Evolutionary conservation across 2,113 vertebrate genomes (phyloP).

Genomic region (Pogonocichla stellata): DNA sequence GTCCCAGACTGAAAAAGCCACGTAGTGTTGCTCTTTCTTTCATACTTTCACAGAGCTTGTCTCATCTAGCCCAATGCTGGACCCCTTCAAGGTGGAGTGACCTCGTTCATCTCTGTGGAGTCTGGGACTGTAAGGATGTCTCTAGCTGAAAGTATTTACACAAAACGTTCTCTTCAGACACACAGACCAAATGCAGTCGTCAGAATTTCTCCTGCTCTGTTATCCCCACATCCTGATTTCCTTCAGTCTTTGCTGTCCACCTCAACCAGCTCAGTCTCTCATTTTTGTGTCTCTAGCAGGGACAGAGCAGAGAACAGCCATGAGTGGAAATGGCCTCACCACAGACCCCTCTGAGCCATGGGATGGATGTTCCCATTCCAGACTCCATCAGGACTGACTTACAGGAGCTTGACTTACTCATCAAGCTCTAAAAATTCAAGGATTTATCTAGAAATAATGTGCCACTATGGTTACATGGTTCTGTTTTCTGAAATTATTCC

Average conservation of each 20-base stretch:
- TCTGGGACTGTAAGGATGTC: background rate
- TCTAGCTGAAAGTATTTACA: background rate
- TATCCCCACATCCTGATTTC: background rate
- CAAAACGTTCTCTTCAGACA: background rate
- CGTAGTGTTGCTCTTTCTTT: background rate
- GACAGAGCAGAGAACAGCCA: background rate
- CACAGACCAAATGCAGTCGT: background rate
- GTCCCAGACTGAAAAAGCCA: background rate
- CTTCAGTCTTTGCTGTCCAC: background rate
- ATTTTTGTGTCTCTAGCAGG: background rate
- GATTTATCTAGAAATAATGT: background rate
- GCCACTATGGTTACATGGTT: background rate
- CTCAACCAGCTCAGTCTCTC: background rate
- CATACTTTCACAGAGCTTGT: background rate
- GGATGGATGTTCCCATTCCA: background rate
- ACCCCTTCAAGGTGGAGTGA: background rate
- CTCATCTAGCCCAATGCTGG: background rate
- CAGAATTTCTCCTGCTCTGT: background rate
- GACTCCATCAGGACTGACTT: background rate
- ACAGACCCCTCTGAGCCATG: background rate
- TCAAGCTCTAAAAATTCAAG: background rate
- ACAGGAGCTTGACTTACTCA: background rate
- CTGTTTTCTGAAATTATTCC: background rate
- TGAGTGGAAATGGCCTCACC: fast-evolving
- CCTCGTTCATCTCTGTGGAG: background rate